These are phyloP conservation scores for Distichodus sexfasciatus DNA, from an alignment of 2,797 vertebrate species.

Conservation along the genomic window DNA sequence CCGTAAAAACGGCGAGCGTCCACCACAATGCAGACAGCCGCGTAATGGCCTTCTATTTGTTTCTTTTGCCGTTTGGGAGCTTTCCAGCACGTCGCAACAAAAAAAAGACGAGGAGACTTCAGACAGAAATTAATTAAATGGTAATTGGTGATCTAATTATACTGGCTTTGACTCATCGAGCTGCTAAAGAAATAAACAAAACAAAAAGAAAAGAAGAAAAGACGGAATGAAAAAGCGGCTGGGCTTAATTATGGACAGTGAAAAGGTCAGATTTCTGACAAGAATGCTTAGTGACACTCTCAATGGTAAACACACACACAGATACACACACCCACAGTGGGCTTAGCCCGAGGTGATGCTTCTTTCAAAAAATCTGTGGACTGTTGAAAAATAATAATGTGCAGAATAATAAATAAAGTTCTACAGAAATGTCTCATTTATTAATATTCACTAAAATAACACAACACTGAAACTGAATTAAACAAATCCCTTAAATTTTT, in stretches of 20 bases:
- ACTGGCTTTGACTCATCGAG: constrained; percentile 77
- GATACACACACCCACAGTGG: constrained; percentile 10
- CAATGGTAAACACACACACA: constrained; percentile 14
- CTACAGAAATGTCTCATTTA: background rate
- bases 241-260: constrained; percentile 76
- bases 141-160: constrained; percentile 85
- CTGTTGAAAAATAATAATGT: constrained; percentile 20
- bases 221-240: constrained; percentile 76
- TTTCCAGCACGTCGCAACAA: constrained; percentile 72
- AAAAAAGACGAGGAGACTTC: constrained; percentile 81
- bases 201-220: constrained; percentile 57
- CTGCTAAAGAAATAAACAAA: constrained; percentile 78
- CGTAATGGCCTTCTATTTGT: constrained; percentile 76
- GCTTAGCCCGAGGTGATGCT: constrained; percentile 2
- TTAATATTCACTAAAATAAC: constrained; percentile 3
- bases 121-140: constrained; percentile 83
- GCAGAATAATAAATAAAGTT: background rate
- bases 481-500: background rate
- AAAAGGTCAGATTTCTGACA: constrained; percentile 81
- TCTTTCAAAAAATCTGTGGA: background rate
- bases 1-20: constrained; percentile 68
- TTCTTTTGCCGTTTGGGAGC: constrained; percentile 72
- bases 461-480: background rate
- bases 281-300: constrained; percentile 77
- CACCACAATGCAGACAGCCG: constrained; percentile 73